Conservation (phyloP, 2,113 vertebrate genomes). For the Vulpes vulpes region DNA sequence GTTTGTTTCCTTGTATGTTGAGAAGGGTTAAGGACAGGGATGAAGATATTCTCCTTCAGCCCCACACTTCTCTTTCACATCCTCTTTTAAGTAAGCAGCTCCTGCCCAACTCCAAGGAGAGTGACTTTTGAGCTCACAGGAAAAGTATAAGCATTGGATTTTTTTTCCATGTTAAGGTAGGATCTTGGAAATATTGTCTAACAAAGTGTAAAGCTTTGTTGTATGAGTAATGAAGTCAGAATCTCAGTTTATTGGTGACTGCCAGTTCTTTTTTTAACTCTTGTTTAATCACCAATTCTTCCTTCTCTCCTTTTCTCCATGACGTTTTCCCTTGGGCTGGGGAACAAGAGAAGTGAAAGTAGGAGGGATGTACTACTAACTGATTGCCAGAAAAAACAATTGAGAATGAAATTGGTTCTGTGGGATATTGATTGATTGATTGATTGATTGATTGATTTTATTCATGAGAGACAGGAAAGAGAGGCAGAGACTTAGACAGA, state of each 20-base stretch:
- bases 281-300: background rate
- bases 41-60: constrained; percentile 51
- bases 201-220: constrained; percentile 5
- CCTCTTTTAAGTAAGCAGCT: background rate
- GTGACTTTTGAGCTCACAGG: background rate
- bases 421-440: background rate
- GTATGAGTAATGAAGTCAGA: background rate
- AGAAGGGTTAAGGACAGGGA: background rate
- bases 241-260: background rate
- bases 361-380: background rate
- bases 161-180: background rate
- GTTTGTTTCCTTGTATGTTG: background rate
- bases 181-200: constrained; percentile 25
- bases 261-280: background rate
- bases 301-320: background rate
- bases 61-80: background rate
- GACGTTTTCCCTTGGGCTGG: constrained; percentile 8
- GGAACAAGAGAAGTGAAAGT: background rate
- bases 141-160: background rate
- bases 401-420: constrained; percentile 17
- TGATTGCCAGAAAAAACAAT: constrained; percentile 37
- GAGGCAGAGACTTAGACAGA: too few relatives aligned
- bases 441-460: too few relatives aligned
- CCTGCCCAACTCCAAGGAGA: background rate
- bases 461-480: too few relatives aligned